Percentiles rank a stretch among this genome's conserved stretches.
These are phyloP conservation scores for Trachelus troglodyta DNA, from an alignment of 2,888 invertebrate species.

Conservation along the genomic window DNA sequence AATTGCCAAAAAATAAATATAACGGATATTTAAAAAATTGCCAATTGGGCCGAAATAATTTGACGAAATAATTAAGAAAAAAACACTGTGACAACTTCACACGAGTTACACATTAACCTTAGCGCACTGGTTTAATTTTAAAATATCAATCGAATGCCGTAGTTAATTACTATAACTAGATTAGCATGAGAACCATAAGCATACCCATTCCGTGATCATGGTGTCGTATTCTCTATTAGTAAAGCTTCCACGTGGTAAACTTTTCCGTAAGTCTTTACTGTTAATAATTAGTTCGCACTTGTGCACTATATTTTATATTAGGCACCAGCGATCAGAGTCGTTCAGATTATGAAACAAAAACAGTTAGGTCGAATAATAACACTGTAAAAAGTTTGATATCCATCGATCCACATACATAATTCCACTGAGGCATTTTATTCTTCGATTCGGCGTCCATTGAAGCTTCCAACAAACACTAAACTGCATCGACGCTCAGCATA, in stretches of 20 bases:
- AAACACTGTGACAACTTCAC: not conserved
- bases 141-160: not conserved
- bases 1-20: not conserved
- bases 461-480: constrained; percentile 11
- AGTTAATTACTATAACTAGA: not conserved
- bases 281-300: not conserved
- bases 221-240: constrained; percentile 25
- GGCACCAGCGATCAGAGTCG: constrained; percentile 13
- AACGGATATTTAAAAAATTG: not conserved
- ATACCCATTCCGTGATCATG: constrained; percentile 64
- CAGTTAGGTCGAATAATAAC: not conserved
- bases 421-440: constrained; percentile 32
- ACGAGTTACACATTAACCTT: not conserved
- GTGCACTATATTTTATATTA: not conserved
- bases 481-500: constrained; percentile 11
- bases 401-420: constrained; percentile 23
- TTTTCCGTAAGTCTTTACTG: not conserved
- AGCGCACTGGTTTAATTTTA: not conserved
- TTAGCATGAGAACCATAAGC: constrained; percentile 24
- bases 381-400: not conserved
- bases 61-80: too few species aligned
- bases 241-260: not conserved
- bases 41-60: not conserved
- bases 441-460: constrained; percentile 25
- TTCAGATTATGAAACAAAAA: constrained; percentile 2